phyloP scores from a whole-genome alignment of 2,113 vertebrate species.

The Struthidea cinerea region DNA sequence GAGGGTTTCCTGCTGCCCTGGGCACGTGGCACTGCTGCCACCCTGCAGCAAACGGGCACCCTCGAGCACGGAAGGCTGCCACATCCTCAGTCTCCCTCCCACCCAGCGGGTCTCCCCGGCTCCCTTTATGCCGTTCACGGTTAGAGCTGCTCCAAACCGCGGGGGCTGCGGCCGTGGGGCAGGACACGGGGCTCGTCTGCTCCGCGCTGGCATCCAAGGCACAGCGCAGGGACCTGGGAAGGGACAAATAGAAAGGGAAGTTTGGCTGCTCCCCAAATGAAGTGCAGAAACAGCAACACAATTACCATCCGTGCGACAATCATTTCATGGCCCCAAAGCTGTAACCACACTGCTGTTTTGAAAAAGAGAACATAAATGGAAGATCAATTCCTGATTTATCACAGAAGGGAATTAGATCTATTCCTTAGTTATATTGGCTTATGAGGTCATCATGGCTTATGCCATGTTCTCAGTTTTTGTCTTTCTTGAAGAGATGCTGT shows the following conservation, averaged over 20 bases:
- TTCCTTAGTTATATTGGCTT: constrained; percentile 38
- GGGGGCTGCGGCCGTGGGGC: neutral
- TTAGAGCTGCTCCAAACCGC: neutral
- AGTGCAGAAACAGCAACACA: neutral
- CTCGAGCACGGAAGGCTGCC: neutral
- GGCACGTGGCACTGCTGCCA: neutral
- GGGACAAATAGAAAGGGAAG: neutral
- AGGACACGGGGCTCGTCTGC: neutral
- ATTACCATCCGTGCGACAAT: neutral
- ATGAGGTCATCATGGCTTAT: constrained; percentile 30
- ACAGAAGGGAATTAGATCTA: constrained; percentile 1
- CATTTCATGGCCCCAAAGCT: neutral
- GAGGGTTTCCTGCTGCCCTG: neutral
- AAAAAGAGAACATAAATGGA: neutral
- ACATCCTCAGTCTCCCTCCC: neutral
- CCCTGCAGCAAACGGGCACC: neutral
- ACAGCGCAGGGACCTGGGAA: neutral
- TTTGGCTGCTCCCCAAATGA: neutral
- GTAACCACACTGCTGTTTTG: neutral
- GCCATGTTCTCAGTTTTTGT: neutral
- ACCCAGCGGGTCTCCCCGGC: rapidly evolving
- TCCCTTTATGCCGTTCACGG: rapidly evolving
- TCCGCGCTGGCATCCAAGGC: neutral
- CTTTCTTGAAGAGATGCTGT: constrained; percentile 29
- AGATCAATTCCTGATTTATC: constrained; percentile 48